These are phyloP conservation scores for Aphaenogaster floridana DNA, from an alignment of 1,140 invertebrate species.

Conservation along the genomic window DNA sequence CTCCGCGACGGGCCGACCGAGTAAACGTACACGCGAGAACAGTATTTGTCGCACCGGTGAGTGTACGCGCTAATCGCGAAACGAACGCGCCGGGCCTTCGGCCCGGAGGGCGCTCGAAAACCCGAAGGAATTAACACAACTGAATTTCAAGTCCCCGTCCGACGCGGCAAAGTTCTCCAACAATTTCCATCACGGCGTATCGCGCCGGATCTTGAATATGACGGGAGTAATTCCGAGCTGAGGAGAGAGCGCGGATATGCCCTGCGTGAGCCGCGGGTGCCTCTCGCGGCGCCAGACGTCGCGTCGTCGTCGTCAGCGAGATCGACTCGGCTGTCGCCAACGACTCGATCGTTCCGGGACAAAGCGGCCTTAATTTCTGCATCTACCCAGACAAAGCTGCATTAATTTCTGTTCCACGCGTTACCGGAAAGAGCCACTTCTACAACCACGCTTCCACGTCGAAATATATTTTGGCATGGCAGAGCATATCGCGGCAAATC, in stretches of 20 bases:
- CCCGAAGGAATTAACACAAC: constrained; percentile 76
- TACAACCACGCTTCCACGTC: background rate
- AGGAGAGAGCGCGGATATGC: constrained; percentile 8
- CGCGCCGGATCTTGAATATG: constrained; percentile 73
- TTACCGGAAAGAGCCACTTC: constrained; percentile 1
- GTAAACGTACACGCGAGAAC: constrained; percentile 48
- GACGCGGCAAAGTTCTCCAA: constrained; percentile 68
- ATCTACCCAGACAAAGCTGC: constrained; percentile 28
- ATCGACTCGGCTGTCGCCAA: constrained; percentile 49
- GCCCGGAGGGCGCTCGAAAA: constrained; percentile 71
- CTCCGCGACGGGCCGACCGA: background rate
- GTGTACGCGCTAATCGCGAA: constrained; percentile 64
- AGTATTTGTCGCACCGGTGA: constrained; percentile 64
- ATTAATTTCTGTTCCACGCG: constrained; percentile 42
- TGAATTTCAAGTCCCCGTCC: constrained; percentile 75
- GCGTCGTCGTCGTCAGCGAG: constrained; percentile 48
- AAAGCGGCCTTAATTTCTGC: constrained; percentile 51
- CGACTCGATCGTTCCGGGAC: constrained; percentile 48
- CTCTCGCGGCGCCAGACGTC: constrained; percentile 52
- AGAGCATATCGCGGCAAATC: constrained; percentile 6
- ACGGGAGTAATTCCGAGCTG: constrained; percentile 61
- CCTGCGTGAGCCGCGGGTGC: constrained; percentile 16
- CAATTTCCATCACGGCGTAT: constrained; percentile 73
- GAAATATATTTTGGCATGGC: constrained; percentile 16
- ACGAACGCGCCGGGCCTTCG: constrained; percentile 34